Evolutionary conservation across 2,797 vertebrate species (phyloP).

Genomic region (Poeciliopsis paucimaculata): DNA sequence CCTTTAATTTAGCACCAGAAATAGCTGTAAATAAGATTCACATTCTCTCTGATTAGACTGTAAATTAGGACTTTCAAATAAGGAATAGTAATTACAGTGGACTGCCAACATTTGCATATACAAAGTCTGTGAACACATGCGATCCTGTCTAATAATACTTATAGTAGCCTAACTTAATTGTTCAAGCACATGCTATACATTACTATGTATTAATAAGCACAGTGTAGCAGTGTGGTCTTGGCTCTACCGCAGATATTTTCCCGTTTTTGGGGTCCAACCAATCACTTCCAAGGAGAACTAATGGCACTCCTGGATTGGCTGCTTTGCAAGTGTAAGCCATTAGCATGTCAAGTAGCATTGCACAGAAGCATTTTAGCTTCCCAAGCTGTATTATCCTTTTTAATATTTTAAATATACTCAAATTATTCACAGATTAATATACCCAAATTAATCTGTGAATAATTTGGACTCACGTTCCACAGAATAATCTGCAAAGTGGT

Average conservation of each 20-base stretch:
- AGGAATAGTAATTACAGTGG: neutral
- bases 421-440: too few species aligned
- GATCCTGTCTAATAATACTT: neutral
- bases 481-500: neutral
- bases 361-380: neutral
- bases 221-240: neutral
- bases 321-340: neutral
- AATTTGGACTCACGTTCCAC: neutral
- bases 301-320: neutral
- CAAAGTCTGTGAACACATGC: neutral
- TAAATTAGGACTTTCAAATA: neutral
- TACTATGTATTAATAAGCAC: neutral
- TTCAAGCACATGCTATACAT: neutral
- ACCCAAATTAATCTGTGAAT: neutral
- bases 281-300: neutral
- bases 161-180: neutral
- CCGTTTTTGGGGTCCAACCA: neutral
- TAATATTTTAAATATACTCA: neutral
- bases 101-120: neutral
- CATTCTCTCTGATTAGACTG: neutral
- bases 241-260: neutral
- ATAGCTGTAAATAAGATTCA: neutral
- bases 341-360: neutral
- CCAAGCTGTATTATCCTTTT: neutral
- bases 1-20: neutral